phyloP scores from a whole-genome alignment of 2,888 invertebrate species.

The Drosophila quinaria region DNA sequence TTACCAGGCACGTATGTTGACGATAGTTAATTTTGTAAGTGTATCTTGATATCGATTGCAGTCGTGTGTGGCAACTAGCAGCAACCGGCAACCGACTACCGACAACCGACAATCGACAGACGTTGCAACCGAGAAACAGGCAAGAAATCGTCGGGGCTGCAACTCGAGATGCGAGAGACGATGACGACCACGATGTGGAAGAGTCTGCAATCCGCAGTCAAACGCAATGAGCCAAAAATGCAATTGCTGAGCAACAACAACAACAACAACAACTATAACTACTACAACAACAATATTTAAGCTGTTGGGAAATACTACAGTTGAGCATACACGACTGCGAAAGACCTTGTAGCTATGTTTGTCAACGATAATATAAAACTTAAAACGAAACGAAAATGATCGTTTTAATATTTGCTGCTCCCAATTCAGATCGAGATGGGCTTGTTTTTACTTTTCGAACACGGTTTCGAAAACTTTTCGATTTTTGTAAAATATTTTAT shows the following conservation, averaged over 20 bases:
- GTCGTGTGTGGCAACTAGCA: constrained; percentile 48
- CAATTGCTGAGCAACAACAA: constrained; percentile 59
- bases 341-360: background rate
- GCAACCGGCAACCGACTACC: constrained; percentile 26
- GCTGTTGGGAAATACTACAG: background rate
- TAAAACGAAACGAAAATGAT: too few relatives aligned
- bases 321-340: background rate
- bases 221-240: constrained; percentile 72
- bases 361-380: too few relatives aligned
- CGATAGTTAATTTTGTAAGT: constrained; percentile 82
- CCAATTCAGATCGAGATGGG: too few relatives aligned
- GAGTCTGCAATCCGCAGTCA: constrained; percentile 51
- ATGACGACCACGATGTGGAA: constrained; percentile 6
- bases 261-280: constrained; percentile 1
- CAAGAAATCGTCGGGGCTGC: constrained; percentile 11
- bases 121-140: constrained; percentile 1
- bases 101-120: constrained; percentile 9
- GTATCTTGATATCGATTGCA: constrained; percentile 80
- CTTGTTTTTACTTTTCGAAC: too few relatives aligned
- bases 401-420: too few relatives aligned
- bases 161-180: constrained; percentile 39
- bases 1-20: constrained; percentile 79
- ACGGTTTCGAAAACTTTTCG: too few relatives aligned
- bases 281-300: constrained; percentile 5
- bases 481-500: too few relatives aligned